phyloP scores from a whole-genome alignment of 2,888 invertebrate genomes.

The Daptonema setosum region DNA sequence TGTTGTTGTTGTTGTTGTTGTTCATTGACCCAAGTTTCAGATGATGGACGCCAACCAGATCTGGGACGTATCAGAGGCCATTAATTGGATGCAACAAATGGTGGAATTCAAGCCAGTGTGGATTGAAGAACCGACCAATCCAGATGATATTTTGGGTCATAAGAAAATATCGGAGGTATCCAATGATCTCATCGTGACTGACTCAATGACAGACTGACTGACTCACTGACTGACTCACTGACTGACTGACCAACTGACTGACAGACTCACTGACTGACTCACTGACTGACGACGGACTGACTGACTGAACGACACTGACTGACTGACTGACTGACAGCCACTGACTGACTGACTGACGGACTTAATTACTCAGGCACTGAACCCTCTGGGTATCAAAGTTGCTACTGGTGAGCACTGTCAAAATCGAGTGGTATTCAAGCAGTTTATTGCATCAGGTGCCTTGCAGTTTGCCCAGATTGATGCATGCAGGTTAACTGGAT shows the following conservation, averaged over 20 bases:
- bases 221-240: not conserved
- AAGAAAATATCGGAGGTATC: constrained; percentile 46
- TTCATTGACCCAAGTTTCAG: constrained; percentile 32
- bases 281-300: not conserved
- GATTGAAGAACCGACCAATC: constrained; percentile 82
- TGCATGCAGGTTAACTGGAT: too few species aligned
- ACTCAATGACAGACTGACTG: not conserved
- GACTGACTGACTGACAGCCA: not conserved
- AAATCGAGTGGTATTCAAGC: constrained; percentile 75
- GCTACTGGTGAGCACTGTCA: constrained; percentile 80
- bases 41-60: constrained; percentile 66
- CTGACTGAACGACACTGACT: not conserved
- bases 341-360: not conserved
- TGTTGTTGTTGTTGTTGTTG: too few species aligned
- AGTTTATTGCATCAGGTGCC: constrained; percentile 52
- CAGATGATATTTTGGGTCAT: constrained; percentile 72
- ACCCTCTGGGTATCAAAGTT: constrained; percentile 54
- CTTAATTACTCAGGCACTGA: constrained; percentile 32
- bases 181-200: too few species aligned
- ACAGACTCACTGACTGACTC: not conserved
- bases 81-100: constrained; percentile 59
- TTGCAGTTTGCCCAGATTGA: constrained; percentile 74
- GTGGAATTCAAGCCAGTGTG: constrained; percentile 52
- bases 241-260: not conserved
- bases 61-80: constrained; percentile 64